Conservation (phyloP, 2,888 invertebrate species). For the Cerastis rubricosa region DNA sequence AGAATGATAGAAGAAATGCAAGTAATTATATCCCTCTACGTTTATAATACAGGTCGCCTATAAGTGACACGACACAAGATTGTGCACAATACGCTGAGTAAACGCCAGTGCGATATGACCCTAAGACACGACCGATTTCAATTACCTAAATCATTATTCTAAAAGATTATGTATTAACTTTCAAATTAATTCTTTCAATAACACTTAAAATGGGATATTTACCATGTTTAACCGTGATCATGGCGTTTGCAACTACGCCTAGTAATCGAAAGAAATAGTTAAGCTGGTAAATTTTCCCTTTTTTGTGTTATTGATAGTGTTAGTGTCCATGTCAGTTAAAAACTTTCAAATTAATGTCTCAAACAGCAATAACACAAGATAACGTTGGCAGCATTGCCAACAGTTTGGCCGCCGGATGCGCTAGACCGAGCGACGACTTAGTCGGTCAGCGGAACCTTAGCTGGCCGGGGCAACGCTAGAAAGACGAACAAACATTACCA, state of each 20-base stretch:
- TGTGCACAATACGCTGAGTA: background rate
- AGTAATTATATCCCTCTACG: background rate
- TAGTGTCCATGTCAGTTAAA: too few relatives aligned
- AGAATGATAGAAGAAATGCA: background rate
- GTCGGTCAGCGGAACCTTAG: conserved; percentile 42
- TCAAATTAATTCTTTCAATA: conserved; percentile 32
- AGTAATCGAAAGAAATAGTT: too few relatives aligned
- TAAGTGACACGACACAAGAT: background rate
- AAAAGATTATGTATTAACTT: conserved; percentile 16
- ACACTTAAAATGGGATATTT: too few relatives aligned
- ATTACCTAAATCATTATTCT: conserved; percentile 3
- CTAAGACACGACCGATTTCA: conserved; percentile 16
- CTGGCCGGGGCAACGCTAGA: conserved; percentile 52
- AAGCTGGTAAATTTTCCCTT: too few relatives aligned
- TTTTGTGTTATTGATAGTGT: too few relatives aligned
- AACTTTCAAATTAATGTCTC: conserved; percentile 51
- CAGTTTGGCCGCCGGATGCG: conserved; percentile 38
- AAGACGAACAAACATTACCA: conserved; percentile 48
- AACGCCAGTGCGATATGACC: conserved; percentile 34
- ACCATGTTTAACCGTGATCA: too few relatives aligned
- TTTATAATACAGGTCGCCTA: background rate
- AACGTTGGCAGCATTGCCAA: conserved; percentile 40
- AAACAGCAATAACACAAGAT: conserved; percentile 33
- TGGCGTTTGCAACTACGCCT: too few relatives aligned
- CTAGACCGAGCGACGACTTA: conserved; percentile 36